Percentiles rank a stretch among this genome's conserved stretches.
Evolutionary conservation across 53 echinoderm and acorn worm species (phyloP).

Genomic region (Holothuria scabra): DNA sequence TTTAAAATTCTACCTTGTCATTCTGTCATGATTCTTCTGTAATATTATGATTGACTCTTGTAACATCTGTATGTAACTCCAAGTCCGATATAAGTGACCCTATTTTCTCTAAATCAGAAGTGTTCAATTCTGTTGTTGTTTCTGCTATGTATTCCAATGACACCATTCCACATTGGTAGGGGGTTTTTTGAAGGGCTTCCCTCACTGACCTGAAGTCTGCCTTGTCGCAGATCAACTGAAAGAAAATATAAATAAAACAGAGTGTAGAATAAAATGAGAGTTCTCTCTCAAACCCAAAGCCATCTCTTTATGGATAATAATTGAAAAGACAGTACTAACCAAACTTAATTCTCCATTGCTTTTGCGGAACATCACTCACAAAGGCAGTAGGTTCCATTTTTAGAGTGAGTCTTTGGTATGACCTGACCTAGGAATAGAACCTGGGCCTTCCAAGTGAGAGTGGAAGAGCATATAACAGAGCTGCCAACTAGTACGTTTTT

Average conservation of each 20-base stretch:
- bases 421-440: too few relatives aligned
- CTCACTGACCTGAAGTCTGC: conserved; percentile 69
- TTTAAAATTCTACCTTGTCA: neutral
- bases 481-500: too few relatives aligned
- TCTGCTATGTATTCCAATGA: conserved; percentile 71
- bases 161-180: conserved; percentile 49
- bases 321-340: too few relatives aligned
- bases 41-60: conserved; percentile 73
- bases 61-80: conserved; percentile 67
- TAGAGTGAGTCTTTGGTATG: too few relatives aligned
- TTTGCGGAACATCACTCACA: too few relatives aligned
- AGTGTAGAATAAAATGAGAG: too few relatives aligned
- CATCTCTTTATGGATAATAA: too few relatives aligned
- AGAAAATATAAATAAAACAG: neutral
- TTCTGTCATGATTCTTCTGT: conserved; percentile 24
- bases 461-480: too few relatives aligned
- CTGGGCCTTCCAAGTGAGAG: too few relatives aligned
- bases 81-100: conserved; percentile 62
- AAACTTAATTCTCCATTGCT: too few relatives aligned
- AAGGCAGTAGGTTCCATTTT: too few relatives aligned
- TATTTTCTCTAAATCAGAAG: conserved; percentile 54
- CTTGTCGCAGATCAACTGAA: conserved; percentile 82
- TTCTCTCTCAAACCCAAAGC: too few relatives aligned
- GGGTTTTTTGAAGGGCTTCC: conserved; percentile 54
- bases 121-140: conserved; percentile 50